Base-by-base conservation (phyloP, 2,113 vertebrate genomes). In the Gambusia holbrooki region DNA sequence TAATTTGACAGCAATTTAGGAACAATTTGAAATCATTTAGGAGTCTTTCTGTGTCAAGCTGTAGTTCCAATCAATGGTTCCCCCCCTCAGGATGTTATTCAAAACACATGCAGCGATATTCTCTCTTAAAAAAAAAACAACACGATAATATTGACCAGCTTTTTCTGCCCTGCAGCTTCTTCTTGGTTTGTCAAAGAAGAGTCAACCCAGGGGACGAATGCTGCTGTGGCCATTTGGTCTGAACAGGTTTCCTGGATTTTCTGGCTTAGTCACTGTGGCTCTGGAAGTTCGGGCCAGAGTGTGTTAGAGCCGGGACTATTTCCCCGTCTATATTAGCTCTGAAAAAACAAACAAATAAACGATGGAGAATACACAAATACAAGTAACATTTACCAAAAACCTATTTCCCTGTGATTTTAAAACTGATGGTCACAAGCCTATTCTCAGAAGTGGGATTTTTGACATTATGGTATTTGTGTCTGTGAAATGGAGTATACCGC, bases 111-210 rank as follows among this genome's bases (percentile, higher is more conserved):
- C 80, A 84, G 91, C 89, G 88, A 91, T 90, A 92, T 91, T 88
- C 90, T 77, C 80, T 85, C 84, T 86, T 90, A 87, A 91, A 90
- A 29, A 92, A 91, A 88, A 91, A 90, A 40, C 92, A 91, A 87
- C 3, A 83, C 84, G 76, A 79, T 80, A 82, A 87, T 93, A 94
- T 94, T 94, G 92, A 93, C 91, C 92, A 83, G 81, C 89, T 94
- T 92, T 7, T 92, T 84, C 81, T 88, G 76, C 88, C 89, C 79
- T 69, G 74, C 67, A 85, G 90, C 87, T 14, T 69, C 74, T 80
- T 92, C 86, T 90, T 86, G 93, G 89, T 91, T 91, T 83, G 88
- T 88, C 83, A 85, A 88, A 88, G 78, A 88, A 78, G 54, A 79
- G 64, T 42, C 72, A 63, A 73, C 88, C 79, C 87, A 70, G 75